Evolutionary conservation across 2,888 invertebrate species (phyloP), one percentile per base, ranked within the genome.

Genomic region (Ceratothoa steindachneri): DNA sequence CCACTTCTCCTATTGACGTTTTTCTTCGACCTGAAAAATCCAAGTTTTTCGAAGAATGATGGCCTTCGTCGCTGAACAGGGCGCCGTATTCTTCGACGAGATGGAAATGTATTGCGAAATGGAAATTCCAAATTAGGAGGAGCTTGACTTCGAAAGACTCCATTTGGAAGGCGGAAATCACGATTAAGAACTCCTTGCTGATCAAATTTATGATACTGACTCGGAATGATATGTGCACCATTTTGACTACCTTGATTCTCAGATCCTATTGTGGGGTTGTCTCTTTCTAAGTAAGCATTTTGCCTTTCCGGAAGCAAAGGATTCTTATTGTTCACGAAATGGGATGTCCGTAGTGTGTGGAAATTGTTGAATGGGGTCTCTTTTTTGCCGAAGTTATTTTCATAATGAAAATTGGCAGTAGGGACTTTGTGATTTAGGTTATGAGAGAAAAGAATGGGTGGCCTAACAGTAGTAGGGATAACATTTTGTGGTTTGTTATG

Each of bases 21-120:
- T 41, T 41, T 41, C 24, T 19, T 55, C 5, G 55, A 12, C 55
- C 24, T 60, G 60, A 60, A 60, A 60, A 60, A 60, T 60, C 60
- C 60, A 24, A 60, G 60, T 24, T 60, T 60, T 60, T 60, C 60
- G 3, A 60, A 24, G 27, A 60, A 60, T 60, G 60, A 60, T 12
- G 60, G 60, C 24, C 27, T 15, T 24, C 27, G n/a, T n/a, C n/a
- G n/a, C n/a, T n/a, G n/a, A 22, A 24, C 27, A 22, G 41, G 41
- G 15, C 41, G 41, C 15, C 41, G 41, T 5, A 9, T 41, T 41
- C 41, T 41, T 41, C 41, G 41, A 9, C 41, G 5, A 5, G 7
- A 5, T 41, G 41, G 41, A 5, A 41, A 41, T 9, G 5, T 41
- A 41, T 41, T 15, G 41, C n/a, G n/a, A n/a, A n/a, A n/a, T n/a